phyloP scores from a whole-genome alignment of 2,888 invertebrate species.

The Tupiocoris notatus region DNA sequence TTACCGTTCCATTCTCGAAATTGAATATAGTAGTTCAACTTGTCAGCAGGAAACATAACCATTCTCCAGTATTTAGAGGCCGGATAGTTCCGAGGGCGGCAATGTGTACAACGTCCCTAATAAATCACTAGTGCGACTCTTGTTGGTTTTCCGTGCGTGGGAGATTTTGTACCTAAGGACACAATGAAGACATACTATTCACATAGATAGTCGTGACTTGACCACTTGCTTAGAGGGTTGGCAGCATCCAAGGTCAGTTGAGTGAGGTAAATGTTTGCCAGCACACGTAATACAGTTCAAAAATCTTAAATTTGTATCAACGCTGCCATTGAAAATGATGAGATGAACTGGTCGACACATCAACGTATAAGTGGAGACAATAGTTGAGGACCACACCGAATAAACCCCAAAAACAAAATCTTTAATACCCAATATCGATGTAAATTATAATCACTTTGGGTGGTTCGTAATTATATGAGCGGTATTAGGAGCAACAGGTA shows the following conservation, averaged over 20 bases:
- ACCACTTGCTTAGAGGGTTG: background rate
- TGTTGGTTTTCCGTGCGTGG: background rate
- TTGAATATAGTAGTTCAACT: too few species aligned
- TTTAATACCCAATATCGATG: background rate
- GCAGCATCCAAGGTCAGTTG: too few species aligned
- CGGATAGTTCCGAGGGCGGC: background rate
- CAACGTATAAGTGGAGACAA: too few species aligned
- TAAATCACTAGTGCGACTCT: background rate
- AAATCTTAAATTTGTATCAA: too few species aligned
- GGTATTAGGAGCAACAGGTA: background rate
- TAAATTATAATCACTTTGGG: background rate
- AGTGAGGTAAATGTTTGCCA: too few species aligned
- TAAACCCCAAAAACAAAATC: background rate
- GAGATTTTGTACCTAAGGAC: background rate
- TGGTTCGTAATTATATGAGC: background rate
- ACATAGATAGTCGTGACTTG: background rate
- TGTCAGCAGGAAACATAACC: too few species aligned
- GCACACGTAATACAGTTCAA: too few species aligned
- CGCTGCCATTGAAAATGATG: too few species aligned
- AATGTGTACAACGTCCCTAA: background rate
- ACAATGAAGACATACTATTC: background rate
- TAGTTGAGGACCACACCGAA: background rate
- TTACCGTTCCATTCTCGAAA: too few species aligned
- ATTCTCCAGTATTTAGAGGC: background rate
- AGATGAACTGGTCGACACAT: too few species aligned